These are phyloP conservation scores for Dipodomys ordii DNA, from an alignment of 2,113 vertebrate species.

Conservation along the genomic window DNA sequence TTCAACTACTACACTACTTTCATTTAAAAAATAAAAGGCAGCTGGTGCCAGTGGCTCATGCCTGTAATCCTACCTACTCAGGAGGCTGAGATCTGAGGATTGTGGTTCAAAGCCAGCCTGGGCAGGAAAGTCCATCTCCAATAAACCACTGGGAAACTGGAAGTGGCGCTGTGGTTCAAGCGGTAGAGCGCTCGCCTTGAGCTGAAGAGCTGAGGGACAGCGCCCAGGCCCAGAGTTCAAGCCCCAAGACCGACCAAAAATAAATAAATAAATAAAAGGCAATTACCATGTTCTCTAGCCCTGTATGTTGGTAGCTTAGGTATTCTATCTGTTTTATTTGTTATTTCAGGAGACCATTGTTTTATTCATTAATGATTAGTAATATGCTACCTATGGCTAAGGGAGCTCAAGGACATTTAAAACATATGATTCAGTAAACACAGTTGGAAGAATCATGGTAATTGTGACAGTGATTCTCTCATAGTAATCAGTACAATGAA, in stretches of 20 bases:
- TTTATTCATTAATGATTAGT: not conserved
- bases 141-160: too few relatives aligned
- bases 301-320: not conserved
- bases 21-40: too few relatives aligned
- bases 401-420: not conserved
- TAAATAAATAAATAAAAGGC: not conserved
- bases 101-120: too few relatives aligned
- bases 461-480: conserved; percentile 41
- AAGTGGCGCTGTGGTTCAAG: too few relatives aligned
- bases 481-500: conserved; percentile 21
- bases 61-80: too few relatives aligned
- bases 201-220: too few relatives aligned
- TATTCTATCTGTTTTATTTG: not conserved
- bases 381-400: not conserved
- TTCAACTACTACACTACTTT: not conserved
- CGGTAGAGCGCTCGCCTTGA: too few relatives aligned
- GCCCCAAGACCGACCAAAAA: too few relatives aligned
- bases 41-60: too few relatives aligned
- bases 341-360: conserved; percentile 2
- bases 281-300: not conserved
- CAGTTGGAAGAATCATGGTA: not conserved
- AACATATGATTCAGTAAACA: conserved; percentile 17
- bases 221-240: too few relatives aligned
- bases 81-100: too few relatives aligned
- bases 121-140: too few relatives aligned